A percentile compares a stretch with the other conserved stretches of the same genome.
Evolutionary conservation across 1,140 invertebrate species (phyloP).

Genomic region (Bilobella aurantiaca): DNA sequence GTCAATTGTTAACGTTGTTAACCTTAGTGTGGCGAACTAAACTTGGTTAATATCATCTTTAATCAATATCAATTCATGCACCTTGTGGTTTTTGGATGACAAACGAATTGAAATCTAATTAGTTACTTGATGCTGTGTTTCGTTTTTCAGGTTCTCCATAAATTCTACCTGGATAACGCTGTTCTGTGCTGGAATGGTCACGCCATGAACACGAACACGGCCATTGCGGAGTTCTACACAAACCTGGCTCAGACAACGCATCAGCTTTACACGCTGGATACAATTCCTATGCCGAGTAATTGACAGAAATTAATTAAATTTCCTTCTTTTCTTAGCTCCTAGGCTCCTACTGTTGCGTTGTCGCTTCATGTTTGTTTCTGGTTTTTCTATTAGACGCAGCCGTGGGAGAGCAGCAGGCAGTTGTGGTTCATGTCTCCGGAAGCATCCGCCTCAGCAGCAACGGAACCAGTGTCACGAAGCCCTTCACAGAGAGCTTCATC

Average conservation of each 20-base stretch:
- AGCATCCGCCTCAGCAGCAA: constrained; percentile 53
- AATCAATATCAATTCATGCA: neutral
- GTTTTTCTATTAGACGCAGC: constrained; percentile 41
- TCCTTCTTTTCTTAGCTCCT: no score
- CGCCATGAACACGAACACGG: constrained; percentile 37
- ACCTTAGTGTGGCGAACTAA: constrained; percentile 17
- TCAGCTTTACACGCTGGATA: constrained; percentile 8
- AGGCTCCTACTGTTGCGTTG: no score
- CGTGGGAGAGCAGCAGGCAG: constrained; percentile 55
- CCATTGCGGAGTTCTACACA: constrained; percentile 25
- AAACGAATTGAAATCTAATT: neutral
- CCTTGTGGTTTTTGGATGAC: no score
- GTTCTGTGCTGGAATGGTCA: constrained; percentile 78
- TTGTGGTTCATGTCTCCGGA: constrained; percentile 63
- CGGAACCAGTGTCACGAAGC: constrained; percentile 45
- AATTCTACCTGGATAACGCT: constrained; percentile 67
- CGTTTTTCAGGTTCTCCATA: constrained; percentile 51
- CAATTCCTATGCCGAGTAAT: constrained; percentile 39
- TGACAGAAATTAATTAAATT: neutral
- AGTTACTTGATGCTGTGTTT: neutral
- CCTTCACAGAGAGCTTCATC: constrained; percentile 70
- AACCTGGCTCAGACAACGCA: constrained; percentile 14
- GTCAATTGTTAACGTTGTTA: neutral
- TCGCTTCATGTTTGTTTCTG: no score
- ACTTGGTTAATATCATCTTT: constrained; percentile 16